Evolutionary conservation across 2,888 invertebrate genomes (phyloP), one percentile per base, ranked within the genome.

Genomic region (Mongoloraphidia duomilia): DNA sequence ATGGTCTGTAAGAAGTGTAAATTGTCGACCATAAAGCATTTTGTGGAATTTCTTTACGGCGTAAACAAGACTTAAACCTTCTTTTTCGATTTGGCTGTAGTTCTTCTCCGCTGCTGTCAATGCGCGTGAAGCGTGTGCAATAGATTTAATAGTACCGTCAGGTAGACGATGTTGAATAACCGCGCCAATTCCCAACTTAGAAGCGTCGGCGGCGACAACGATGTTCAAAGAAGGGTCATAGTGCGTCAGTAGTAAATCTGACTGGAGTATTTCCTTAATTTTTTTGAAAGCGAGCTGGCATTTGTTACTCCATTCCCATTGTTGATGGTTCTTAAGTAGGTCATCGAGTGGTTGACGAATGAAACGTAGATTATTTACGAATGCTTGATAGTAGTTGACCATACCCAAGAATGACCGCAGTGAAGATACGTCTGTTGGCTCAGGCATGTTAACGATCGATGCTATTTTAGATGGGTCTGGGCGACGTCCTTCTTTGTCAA

Each of bases 401-500:
- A 51, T 37, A 9, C 49, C 53, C 8, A 39, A n/a, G 36, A 52
- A 52, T 26, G 52, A 38, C 38, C 36, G 34, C 34, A 52, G 13
- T 41, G 46, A 42, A 3, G 48, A 46, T n/a, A 46, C 17, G 40
- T 41, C 41, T 47, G 11, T 34, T 3, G 53, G 52, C 17, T 14
- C 35, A n/a, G 41, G 34, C 13, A 34, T 40, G 11, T 49, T 26
- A 13, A 44, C 34, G 33, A 55, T 50, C 1, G 51, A 49, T 44
- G 47, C 46, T n/a, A 50, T 12, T 45, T 53, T 53, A 10, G 41
- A 36, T 12, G 9, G 11, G 40, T 54, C 46, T 42, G 51, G 51
- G 37, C 41, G 11, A 34, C 49, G 44, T 14, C 57, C 59, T 9
- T 54, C 12, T 50, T 54, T 52, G 34, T 46, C 47, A 46, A 59